Percentiles rank a stretch among this genome's conserved stretches.
Conservation (phyloP, 2,113 vertebrate genomes). For the Archocentrus centrarchus region DNA sequence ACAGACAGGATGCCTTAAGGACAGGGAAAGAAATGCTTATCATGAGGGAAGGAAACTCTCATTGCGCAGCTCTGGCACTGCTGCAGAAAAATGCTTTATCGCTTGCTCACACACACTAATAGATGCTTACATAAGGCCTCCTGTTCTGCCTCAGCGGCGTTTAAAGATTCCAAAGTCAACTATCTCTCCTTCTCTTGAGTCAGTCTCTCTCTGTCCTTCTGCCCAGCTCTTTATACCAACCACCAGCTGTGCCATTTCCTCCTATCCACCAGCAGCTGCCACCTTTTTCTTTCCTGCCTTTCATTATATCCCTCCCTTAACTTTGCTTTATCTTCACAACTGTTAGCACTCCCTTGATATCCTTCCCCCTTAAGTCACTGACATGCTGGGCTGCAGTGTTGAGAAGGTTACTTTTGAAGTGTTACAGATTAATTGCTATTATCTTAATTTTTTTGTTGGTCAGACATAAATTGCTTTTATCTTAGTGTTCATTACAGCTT, state of each 20-base stretch:
- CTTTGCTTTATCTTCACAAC: background rate
- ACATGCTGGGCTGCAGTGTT: background rate
- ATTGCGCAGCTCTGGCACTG: slow-evolving; percentile 46
- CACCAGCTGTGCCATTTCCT: slow-evolving; percentile 53
- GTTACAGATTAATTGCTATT: background rate
- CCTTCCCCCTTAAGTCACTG: background rate
- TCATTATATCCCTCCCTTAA: slow-evolving; percentile 7
- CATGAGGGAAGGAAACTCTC: slow-evolving; percentile 50
- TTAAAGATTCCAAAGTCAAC: slow-evolving; percentile 51
- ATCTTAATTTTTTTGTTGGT: background rate
- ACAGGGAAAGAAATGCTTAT: slow-evolving; percentile 30
- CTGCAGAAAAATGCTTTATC: slow-evolving; percentile 59
- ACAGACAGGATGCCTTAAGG: background rate
- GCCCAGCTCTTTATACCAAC: slow-evolving; percentile 35
- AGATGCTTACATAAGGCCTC: slow-evolving; percentile 60
- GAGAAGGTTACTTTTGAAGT: background rate
- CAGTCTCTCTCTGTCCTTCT: slow-evolving; percentile 37
- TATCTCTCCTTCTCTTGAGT: slow-evolving; percentile 31
- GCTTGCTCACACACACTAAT: slow-evolving; percentile 68
- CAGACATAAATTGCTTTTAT: background rate
- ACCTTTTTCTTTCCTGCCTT: slow-evolving; percentile 31
- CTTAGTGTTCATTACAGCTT: background rate
- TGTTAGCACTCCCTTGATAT: background rate
- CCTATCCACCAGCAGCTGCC: slow-evolving; percentile 10
- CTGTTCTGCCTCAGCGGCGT: slow-evolving; percentile 56